phyloP scores from a whole-genome alignment of 1,140 invertebrate species.

The Psix sp. region DNA sequence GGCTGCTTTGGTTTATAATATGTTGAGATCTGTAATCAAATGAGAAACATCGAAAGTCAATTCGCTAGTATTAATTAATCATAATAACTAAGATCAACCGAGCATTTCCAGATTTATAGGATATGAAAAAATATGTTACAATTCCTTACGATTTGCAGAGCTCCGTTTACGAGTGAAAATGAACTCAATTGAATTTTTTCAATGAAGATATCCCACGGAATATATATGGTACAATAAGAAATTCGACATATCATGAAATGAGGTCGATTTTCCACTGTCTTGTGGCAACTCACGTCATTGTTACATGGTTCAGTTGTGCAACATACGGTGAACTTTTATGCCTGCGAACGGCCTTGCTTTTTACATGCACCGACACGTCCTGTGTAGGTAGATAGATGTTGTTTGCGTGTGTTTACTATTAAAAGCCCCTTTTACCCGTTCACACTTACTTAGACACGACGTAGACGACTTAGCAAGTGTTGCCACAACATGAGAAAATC shows the following conservation, averaged over 20 bases:
- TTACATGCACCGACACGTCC: conserved; percentile 47
- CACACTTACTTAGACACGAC: conserved; percentile 56
- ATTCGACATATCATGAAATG: conserved; percentile 47
- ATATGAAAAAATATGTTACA: too few species aligned
- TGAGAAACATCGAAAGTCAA: too few species aligned
- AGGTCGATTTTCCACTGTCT: conserved; percentile 51
- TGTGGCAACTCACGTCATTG: conserved; percentile 50
- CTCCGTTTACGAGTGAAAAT: too few species aligned
- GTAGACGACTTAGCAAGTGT: conserved; percentile 49
- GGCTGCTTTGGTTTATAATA: too few species aligned
- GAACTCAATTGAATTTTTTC: too few species aligned
- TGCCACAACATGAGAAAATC: conserved; percentile 49
- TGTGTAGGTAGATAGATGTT: conserved; percentile 46
- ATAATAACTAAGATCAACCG: too few species aligned
- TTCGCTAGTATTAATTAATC: too few species aligned
- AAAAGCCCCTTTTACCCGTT: conserved; percentile 58
- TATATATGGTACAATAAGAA: conserved; percentile 14
- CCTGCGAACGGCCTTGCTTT: conserved; percentile 59
- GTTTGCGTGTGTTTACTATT: conserved; percentile 43
- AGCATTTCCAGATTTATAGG: too few species aligned
- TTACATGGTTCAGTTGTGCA: conserved; percentile 54
- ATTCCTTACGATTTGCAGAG: too few species aligned
- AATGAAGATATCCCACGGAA: background rate
- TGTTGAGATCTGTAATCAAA: too few species aligned
- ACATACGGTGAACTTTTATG: conserved; percentile 57